A percentile compares a stretch with the other conserved stretches of the same genome.
These are phyloP conservation scores for Pilophorus perplexus DNA, from an alignment of 2,888 invertebrate species.

Conservation along the genomic window DNA sequence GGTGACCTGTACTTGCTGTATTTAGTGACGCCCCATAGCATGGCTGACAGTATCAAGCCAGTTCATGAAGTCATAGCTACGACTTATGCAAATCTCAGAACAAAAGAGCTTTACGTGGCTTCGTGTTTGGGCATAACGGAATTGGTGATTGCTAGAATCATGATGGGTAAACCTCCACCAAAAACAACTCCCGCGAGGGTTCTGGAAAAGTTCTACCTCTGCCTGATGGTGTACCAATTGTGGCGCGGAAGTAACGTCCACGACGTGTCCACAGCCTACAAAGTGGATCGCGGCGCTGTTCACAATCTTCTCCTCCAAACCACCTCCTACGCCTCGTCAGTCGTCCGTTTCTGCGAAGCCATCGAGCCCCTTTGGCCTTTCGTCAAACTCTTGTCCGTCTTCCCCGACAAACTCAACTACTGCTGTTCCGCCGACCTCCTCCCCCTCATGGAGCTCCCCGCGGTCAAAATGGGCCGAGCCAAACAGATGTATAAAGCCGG, in stretches of 20 bases:
- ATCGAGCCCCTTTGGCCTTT: constrained; percentile 80
- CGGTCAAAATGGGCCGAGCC: constrained; percentile 83
- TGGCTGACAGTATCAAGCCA: constrained; percentile 55
- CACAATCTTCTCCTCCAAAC: constrained; percentile 72
- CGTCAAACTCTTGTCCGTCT: constrained; percentile 68
- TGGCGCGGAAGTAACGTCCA: constrained; percentile 68
- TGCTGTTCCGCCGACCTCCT: constrained; percentile 78
- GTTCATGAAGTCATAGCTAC: constrained; percentile 43
- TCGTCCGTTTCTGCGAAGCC: constrained; percentile 76
- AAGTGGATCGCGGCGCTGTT: constrained; percentile 72
- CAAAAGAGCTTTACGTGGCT: constrained; percentile 29
- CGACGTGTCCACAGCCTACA: constrained; percentile 57
- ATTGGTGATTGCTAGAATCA: constrained; percentile 2
- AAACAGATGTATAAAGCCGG: constrained; percentile 80
- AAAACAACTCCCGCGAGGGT: constrained; percentile 62
- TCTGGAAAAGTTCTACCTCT: constrained; percentile 78
- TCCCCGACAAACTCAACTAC: constrained; percentile 72
- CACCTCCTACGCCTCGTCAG: constrained; percentile 70
- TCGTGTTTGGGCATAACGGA: constrained; percentile 30
- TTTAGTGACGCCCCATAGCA: constrained; percentile 77
- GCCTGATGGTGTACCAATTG: constrained; percentile 78
- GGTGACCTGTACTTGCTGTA: constrained; percentile 84
- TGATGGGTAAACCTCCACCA: constrained; percentile 48
- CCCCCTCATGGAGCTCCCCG: constrained; percentile 82
- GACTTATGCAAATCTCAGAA: background rate